phyloP scores from a whole-genome alignment of 2,888 invertebrate species.

The Spilarctia lutea region DNA sequence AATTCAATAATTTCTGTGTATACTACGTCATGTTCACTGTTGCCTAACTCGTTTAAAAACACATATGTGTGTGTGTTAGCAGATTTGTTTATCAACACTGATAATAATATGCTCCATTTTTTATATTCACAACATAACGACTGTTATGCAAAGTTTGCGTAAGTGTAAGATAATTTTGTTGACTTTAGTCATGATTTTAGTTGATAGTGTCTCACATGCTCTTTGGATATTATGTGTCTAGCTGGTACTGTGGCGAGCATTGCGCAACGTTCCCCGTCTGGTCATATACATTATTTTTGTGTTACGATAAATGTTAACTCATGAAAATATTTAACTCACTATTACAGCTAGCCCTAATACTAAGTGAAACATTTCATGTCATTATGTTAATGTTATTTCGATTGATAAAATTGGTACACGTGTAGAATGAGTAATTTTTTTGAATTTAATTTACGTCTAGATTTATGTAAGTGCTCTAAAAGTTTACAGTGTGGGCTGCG shows the following conservation, averaged over 20 bases:
- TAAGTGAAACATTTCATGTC: constrained; percentile 51
- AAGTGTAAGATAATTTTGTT: constrained; percentile 49
- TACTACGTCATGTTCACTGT: constrained; percentile 59
- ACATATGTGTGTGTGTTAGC: constrained; percentile 18
- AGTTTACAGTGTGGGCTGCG: constrained; percentile 63
- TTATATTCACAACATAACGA: constrained; percentile 40
- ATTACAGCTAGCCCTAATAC: constrained; percentile 45
- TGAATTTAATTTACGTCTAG: constrained; percentile 57
- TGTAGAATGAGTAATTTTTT: constrained; percentile 61
- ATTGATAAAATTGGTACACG: constrained; percentile 58
- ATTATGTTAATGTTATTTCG: constrained; percentile 53
- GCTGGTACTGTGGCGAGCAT: constrained; percentile 53
- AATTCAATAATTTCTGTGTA: constrained; percentile 53
- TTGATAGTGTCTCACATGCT: constrained; percentile 54
- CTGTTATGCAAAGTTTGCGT: constrained; percentile 55
- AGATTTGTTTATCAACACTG: constrained; percentile 33
- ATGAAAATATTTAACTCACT: constrained; percentile 48
- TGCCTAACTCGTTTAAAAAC: constrained; percentile 48
- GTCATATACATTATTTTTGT: constrained; percentile 59
- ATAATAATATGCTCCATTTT: constrained; percentile 50
- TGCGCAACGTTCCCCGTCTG: constrained; percentile 56
- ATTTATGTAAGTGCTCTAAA: constrained; percentile 73
- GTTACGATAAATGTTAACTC: constrained; percentile 54
- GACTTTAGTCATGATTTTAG: constrained; percentile 48
- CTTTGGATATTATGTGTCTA: constrained; percentile 53